A percentile compares a stretch with the other conserved stretches of the same genome.
Conservation (phyloP, 2,113 vertebrate genomes). For the Ameiurus melas region DNA sequence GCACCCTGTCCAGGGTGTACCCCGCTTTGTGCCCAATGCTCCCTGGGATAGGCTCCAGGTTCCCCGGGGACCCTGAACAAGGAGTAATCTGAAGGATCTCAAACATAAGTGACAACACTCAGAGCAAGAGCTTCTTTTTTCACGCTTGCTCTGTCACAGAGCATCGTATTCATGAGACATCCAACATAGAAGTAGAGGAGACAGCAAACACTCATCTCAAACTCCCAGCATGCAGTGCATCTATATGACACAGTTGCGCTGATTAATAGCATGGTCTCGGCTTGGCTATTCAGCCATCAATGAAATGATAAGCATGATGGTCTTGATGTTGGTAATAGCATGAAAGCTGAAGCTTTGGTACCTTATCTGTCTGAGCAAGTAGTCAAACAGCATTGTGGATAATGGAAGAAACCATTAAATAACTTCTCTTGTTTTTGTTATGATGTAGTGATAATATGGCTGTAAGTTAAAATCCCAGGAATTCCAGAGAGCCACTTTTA, state of each 20-base stretch:
- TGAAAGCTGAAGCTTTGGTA: not conserved
- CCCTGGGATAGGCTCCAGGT: too few species aligned
- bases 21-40: too few species aligned
- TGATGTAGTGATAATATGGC: not conserved
- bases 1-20: too few species aligned
- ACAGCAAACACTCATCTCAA: not conserved
- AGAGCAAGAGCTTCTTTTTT: not conserved
- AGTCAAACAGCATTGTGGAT: not conserved
- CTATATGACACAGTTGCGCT: not conserved
- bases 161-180: not conserved
- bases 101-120: not conserved
- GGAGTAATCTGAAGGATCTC: not conserved
- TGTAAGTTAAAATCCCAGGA: not conserved
- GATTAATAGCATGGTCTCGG: not conserved
- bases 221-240: not conserved
- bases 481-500: not conserved
- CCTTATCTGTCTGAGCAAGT: not conserved
- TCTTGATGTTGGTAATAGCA: not conserved
- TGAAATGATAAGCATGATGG: not conserved
- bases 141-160: not conserved
- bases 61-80: too few species aligned
- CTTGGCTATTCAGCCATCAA: not conserved
- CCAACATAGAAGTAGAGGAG: not conserved
- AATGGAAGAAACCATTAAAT: not conserved
- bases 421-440: not conserved